Conservation (phyloP, 2,797 vertebrate genomes). For the Squalus acanthias region DNA sequence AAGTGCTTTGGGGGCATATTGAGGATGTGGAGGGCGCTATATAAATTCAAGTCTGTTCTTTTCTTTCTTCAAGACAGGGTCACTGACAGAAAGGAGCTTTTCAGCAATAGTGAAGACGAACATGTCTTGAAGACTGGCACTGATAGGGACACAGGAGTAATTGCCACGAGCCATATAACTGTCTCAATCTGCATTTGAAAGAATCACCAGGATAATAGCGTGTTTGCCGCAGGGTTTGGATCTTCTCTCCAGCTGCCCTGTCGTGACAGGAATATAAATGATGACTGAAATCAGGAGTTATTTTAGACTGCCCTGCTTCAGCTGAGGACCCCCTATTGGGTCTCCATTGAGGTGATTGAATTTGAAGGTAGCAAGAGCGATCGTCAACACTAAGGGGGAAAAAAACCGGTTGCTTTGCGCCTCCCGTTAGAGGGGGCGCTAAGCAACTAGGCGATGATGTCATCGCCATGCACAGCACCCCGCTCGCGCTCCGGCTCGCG, state of each 20-base stretch:
- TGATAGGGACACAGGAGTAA: neutral
- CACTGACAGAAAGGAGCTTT: neutral
- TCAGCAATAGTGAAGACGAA: neutral
- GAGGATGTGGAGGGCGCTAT: neutral
- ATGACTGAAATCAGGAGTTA: neutral
- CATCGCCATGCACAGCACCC: too few relatives aligned
- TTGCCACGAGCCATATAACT: neutral
- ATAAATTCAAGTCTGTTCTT: neutral
- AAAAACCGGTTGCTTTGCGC: too few relatives aligned
- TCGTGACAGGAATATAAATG: neutral
- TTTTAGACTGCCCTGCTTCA: neutral
- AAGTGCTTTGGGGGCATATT: neutral
- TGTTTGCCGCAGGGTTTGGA: neutral
- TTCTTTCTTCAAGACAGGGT: neutral
- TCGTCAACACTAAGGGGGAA: neutral
- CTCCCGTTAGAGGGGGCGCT: too few relatives aligned
- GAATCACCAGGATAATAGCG: neutral
- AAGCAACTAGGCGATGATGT: too few relatives aligned
- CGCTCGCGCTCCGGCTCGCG: too few relatives aligned
- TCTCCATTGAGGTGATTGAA: neutral
- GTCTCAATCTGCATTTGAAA: neutral
- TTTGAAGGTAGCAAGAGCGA: neutral
- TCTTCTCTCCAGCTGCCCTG: neutral
- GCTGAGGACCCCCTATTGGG: neutral
- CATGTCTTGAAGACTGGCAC: neutral